These are phyloP conservation scores for Aphis gossypii DNA, from an alignment of 1,140 invertebrate species.

Conservation along the genomic window DNA sequence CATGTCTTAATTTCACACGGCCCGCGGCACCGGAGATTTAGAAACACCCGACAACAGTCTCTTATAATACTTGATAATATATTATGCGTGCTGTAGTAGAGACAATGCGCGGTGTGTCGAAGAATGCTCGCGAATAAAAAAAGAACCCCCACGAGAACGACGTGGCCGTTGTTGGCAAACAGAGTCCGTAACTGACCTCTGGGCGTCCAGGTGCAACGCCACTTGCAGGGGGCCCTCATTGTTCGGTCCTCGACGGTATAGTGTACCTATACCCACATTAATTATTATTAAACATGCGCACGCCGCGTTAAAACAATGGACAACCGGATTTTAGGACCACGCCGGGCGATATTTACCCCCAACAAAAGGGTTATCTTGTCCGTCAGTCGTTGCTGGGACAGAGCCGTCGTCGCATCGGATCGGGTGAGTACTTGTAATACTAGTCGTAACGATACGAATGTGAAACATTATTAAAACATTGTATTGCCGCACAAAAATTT, in stretches of 20 bases:
- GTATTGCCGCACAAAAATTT: background rate
- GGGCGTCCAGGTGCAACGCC: slow-evolving; percentile 39
- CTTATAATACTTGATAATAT: background rate
- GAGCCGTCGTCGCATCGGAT: background rate
- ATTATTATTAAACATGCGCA: background rate
- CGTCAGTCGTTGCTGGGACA: slow-evolving; percentile 27
- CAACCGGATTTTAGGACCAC: slow-evolving; percentile 24
- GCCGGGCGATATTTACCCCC: background rate
- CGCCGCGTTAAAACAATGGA: slow-evolving; percentile 29
- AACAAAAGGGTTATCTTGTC: slow-evolving; percentile 33
- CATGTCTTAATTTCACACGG: slow-evolving; percentile 5
- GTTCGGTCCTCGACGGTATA: background rate
- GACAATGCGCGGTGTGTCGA: background rate
- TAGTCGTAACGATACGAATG: background rate
- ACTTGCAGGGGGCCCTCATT: slow-evolving; percentile 34
- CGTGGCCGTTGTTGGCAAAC: slow-evolving; percentile 34
- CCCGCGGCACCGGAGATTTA: background rate
- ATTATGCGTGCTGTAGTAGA: background rate
- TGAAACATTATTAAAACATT: background rate
- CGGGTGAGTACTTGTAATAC: background rate
- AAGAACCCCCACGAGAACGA: background rate
- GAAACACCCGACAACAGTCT: background rate
- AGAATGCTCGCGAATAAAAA: background rate
- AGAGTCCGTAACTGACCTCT: slow-evolving; percentile 31
- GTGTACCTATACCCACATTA: background rate